phyloP scores from a whole-genome alignment of 2,113 vertebrate species.

The Cryptotis parvus region DNA sequence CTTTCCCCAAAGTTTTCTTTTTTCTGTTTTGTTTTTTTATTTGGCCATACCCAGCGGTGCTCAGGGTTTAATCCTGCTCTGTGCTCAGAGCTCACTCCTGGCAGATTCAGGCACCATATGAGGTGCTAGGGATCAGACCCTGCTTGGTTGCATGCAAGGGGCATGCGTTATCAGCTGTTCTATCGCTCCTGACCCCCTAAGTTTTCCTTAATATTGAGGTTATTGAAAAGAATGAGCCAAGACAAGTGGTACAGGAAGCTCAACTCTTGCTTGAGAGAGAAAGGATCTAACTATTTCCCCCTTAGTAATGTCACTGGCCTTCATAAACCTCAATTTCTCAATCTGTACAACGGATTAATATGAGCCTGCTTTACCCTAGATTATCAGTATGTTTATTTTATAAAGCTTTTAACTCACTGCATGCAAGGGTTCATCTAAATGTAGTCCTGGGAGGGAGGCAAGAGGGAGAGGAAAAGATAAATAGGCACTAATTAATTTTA shows the following conservation, averaged over 20 bases:
- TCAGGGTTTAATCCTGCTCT: too few relatives aligned
- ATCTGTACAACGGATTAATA: constrained; percentile 29
- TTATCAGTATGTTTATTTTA: constrained; percentile 65
- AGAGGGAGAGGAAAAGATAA: constrained; percentile 65
- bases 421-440: constrained; percentile 16
- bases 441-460: constrained; percentile 31
- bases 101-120: too few relatives aligned
- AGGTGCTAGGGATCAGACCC: too few relatives aligned
- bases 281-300: not conserved
- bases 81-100: too few relatives aligned
- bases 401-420: constrained; percentile 53
- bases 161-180: too few relatives aligned
- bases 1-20: not conserved
- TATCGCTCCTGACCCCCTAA: not conserved
- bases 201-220: constrained; percentile 22
- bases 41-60: too few relatives aligned
- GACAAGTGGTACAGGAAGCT: not conserved
- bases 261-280: not conserved
- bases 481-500: constrained; percentile 73
- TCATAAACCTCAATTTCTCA: constrained; percentile 40
- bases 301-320: not conserved
- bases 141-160: too few relatives aligned
- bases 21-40: too few relatives aligned
- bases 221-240: constrained; percentile 26
- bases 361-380: not conserved